Base-by-base conservation (phyloP, 2,888 invertebrate species). In the Drosophila macrothrix region DNA sequence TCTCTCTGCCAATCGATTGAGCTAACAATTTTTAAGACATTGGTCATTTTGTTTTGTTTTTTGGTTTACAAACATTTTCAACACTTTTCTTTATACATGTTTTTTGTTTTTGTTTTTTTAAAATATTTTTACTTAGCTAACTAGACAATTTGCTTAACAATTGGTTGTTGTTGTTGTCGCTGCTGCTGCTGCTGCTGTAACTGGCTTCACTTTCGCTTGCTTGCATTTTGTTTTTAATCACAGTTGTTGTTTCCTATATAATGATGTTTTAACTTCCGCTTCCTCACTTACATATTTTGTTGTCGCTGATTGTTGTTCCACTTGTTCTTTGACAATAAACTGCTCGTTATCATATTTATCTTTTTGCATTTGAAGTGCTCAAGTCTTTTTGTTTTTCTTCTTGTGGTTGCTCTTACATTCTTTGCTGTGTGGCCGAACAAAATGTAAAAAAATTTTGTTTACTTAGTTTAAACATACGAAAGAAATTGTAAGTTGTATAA, bases 201-300 rank as follows among this genome's bases (percentile, higher is more conserved):
- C 83, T 86, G 74, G 83, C 71, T 78, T 71, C 66, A 55, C 64
- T 56, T 67, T 68, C 73, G 60, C 74, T 68, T 72, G 72, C 76
- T 83, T 76, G 78, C 70, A 73, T 73, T 67, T 76, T 78, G 68
- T 64, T 67, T 81, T 75, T 70, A 83, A 88, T 88, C 87, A 88
- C 88, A 90, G 90, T 90, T 90, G 80, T 83, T 85, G 90, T 88
- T 88, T 84, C 90, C 88, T 84, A 88, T 88, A 84, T 86, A 84
- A 90, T 88, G 84, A 86, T 90, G 75, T 88, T 76, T 74, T 74
- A 80, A 66, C 67, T 63, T 63, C 29, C 54, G 41, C 59, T 41
- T 43, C 61, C 60, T 65, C 60, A 66, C 53, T 66, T 62, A 50
- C 52, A 63, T 54, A 35, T 35, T 59, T 58, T 60, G 29, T 58